Evolutionary conservation across 1,140 invertebrate species (phyloP).

Genomic region (Conopomorpha cramerella): DNA sequence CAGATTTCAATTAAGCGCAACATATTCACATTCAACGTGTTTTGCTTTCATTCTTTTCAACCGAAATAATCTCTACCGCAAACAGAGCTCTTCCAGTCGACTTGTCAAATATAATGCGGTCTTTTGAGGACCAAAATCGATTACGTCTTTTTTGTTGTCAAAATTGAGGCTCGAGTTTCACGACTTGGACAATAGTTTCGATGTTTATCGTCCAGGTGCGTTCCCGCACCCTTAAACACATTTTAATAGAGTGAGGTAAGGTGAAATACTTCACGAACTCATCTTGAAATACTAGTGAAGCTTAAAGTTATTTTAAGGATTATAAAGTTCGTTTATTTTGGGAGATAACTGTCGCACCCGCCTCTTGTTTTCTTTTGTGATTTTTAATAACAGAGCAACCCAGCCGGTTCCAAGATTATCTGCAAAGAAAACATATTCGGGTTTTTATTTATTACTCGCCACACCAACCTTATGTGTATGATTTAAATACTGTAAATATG

Average conservation of each 20-base stretch:
- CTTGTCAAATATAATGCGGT: constrained; percentile 57
- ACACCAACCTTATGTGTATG: too few species aligned
- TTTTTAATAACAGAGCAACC: too few species aligned
- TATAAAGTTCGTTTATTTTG: too few species aligned
- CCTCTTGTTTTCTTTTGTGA: too few species aligned
- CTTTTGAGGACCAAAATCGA: constrained; percentile 54
- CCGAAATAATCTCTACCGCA: constrained; percentile 59
- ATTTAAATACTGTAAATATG: too few species aligned
- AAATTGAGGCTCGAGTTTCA: constrained; percentile 56
- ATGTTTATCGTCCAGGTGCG: constrained; percentile 56
- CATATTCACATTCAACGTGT: constrained; percentile 47
- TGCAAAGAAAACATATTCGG: too few species aligned
- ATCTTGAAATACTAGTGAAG: too few species aligned
- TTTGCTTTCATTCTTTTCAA: constrained; percentile 58
- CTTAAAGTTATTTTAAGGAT: too few species aligned
- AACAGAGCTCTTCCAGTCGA: constrained; percentile 53
- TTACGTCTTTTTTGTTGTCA: constrained; percentile 59
- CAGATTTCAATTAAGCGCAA: constrained; percentile 49
- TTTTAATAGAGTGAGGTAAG: constrained; percentile 43
- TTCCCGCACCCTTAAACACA: constrained; percentile 33
- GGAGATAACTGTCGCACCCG: too few species aligned
- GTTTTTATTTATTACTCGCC: too few species aligned
- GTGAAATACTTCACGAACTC: too few species aligned
- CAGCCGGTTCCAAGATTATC: too few species aligned
- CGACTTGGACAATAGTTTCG: constrained; percentile 53